Evolutionary conservation across 2,888 invertebrate genomes (phyloP), one percentile per base, ranked within the genome.

Genomic region (Drosophila paranaensis): DNA sequence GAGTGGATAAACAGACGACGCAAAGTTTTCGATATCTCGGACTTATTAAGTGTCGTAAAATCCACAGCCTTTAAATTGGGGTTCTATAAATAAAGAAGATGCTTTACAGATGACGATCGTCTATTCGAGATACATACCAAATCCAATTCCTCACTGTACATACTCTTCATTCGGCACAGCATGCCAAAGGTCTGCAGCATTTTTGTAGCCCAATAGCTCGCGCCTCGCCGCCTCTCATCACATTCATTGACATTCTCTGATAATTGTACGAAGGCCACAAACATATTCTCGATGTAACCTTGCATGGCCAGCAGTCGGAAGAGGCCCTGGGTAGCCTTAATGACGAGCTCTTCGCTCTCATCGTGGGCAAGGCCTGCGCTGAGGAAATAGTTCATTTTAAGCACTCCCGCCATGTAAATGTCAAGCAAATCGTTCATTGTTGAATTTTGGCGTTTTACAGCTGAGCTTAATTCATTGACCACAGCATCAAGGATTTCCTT

Each of bases 121-220:
- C 1, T 14, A 8, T 27, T 27, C 30, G 3, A 53, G 4, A 11
- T 45, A 20, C 75, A 33, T 72, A 92, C 93, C 79, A 89, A 73
- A 65, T 93, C 91, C 20, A 84, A 68, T 71, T 91, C 89, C 8
- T 77, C 84, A 60, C 90, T 91, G 57, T 89, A 91, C 82, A 91
- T 83, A 35, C 82, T 82, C 62, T 92, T 93, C 71, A 93, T 92
- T 39, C 86, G 82, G 3, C 82, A 83, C 13, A 92, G 90, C 30
- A 90, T 90, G 9, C 77, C 74, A 62, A 92, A 92, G 0, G 92
- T 91, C 2, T 82, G 40, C 0, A 89, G 67, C 61, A 93, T 88
- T 66, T 92, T 84, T 14, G 76, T 66, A 2, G 91, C 92, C 93
- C 93, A 93, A 71, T 92, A 93, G n/a, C 87, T 82, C 2, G 92